These are phyloP conservation scores for Cecidostiba fungosa DNA, from an alignment of 2,888 invertebrate genomes.

Conservation along the genomic window DNA sequence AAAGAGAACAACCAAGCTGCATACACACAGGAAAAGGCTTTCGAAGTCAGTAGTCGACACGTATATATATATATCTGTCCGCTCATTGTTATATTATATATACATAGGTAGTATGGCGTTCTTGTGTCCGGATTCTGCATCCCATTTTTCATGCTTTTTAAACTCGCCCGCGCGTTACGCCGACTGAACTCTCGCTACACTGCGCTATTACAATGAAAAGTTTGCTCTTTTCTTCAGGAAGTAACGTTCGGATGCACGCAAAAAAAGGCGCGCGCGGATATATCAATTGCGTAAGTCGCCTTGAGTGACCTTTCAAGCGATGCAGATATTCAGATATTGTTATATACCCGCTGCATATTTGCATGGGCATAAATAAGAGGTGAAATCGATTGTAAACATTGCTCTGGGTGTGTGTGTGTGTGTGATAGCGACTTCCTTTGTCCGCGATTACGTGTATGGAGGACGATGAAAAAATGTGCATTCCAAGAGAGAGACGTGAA, in stretches of 20 bases:
- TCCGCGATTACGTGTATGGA: not conserved
- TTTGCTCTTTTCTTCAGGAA: constrained; percentile 69
- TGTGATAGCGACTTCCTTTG: not conserved
- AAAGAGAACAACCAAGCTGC: not conserved
- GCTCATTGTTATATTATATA: constrained; percentile 20
- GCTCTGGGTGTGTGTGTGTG: not conserved
- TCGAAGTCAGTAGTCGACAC: not conserved
- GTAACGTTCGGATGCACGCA: constrained; percentile 54
- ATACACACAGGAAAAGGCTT: not conserved
- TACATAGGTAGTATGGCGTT: not conserved
- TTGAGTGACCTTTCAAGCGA: constrained; percentile 39
- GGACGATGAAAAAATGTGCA: not conserved
- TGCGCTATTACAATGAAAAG: constrained; percentile 65
- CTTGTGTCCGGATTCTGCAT: constrained; percentile 27
- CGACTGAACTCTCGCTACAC: not conserved
- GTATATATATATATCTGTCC: not conserved
- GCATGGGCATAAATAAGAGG: not conserved
- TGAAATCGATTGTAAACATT: constrained; percentile 47
- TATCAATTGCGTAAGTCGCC: constrained; percentile 29
- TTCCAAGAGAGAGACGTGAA: no score
- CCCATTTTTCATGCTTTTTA: constrained; percentile 22
- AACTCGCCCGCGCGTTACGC: constrained; percentile 35
- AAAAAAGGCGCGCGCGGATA: not conserved
- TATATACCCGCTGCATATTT: not conserved
- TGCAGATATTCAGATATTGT: not conserved